Percentiles rank a stretch among this genome's conserved stretches.
These are phyloP conservation scores for Andrena hattorfiana DNA, from an alignment of 2,888 invertebrate species.

Conservation along the genomic window DNA sequence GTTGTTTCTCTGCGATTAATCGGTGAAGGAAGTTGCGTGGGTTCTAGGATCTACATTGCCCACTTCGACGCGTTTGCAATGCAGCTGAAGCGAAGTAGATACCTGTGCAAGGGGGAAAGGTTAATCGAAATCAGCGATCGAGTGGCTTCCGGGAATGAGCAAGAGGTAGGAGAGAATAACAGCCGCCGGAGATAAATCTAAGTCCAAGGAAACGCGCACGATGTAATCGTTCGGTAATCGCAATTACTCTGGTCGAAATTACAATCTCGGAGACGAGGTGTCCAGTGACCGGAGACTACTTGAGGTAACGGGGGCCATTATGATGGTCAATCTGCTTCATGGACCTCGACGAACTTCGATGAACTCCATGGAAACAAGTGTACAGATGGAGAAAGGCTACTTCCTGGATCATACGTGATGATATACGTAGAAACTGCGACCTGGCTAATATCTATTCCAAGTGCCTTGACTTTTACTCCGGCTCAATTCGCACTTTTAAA, in stretches of 20 bases:
- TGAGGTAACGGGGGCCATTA: conserved; percentile 23
- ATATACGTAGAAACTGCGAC: too few species aligned
- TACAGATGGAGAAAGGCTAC: too few species aligned
- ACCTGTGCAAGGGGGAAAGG: conserved; percentile 12
- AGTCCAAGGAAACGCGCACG: conserved; percentile 22
- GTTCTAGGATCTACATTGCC: background rate
- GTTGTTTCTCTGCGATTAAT: too few species aligned
- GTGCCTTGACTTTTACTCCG: too few species aligned
- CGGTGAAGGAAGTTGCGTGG: too few species aligned
- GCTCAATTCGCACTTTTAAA: too few species aligned
- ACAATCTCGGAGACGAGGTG: conserved; percentile 42
- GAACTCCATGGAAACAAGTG: too few species aligned
- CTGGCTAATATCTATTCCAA: too few species aligned
- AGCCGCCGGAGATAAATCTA: background rate
- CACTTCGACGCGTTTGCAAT: background rate
- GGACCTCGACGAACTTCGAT: background rate
- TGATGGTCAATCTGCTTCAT: background rate
- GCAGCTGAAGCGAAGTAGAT: conserved; percentile 7
- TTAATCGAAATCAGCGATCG: conserved; percentile 5
- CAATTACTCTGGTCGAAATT: conserved; percentile 39
- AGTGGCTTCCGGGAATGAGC: conserved; percentile 12
- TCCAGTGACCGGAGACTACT: conserved; percentile 25
- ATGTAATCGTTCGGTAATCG: conserved; percentile 52
- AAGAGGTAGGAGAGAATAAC: background rate
- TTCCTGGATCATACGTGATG: too few species aligned